These are phyloP conservation scores for Piprites chloris DNA, from an alignment of 2,113 vertebrate species.

Conservation along the genomic window DNA sequence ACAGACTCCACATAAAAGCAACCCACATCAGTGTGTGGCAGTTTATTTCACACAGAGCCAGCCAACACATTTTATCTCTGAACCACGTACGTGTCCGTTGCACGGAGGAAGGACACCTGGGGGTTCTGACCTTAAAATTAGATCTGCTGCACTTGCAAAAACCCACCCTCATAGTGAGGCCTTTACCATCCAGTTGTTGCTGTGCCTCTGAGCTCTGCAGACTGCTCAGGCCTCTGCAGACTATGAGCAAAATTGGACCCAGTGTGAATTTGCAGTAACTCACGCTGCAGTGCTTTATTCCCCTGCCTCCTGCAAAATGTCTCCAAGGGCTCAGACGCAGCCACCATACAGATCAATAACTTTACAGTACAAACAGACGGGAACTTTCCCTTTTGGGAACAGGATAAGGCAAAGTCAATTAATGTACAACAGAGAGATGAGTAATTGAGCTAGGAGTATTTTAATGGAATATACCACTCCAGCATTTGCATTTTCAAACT, in stretches of 20 bases:
- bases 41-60: constrained; percentile 11
- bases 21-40: constrained; percentile 33
- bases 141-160: background rate
- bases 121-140: constrained; percentile 58
- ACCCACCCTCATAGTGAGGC: background rate
- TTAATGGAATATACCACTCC: background rate
- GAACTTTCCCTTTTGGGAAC: constrained; percentile 26
- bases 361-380: background rate
- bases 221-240: background rate
- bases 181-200: background rate
- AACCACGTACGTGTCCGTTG: constrained; percentile 4
- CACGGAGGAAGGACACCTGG: constrained; percentile 64
- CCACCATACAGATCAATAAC: constrained; percentile 3
- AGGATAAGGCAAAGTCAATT: background rate
- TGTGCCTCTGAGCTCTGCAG: background rate
- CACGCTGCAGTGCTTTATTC: fast-evolving
- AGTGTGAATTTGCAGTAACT: background rate
- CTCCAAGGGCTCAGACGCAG: background rate
- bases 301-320: background rate
- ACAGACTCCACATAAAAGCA: constrained; percentile 53
- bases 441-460: constrained; percentile 27
- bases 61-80: constrained; percentile 17
- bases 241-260: background rate
- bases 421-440: constrained; percentile 8
- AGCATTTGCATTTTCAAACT: constrained; percentile 14